Conservation (phyloP, 1,140 invertebrate genomes). For the Euwallacea similis region DNA sequence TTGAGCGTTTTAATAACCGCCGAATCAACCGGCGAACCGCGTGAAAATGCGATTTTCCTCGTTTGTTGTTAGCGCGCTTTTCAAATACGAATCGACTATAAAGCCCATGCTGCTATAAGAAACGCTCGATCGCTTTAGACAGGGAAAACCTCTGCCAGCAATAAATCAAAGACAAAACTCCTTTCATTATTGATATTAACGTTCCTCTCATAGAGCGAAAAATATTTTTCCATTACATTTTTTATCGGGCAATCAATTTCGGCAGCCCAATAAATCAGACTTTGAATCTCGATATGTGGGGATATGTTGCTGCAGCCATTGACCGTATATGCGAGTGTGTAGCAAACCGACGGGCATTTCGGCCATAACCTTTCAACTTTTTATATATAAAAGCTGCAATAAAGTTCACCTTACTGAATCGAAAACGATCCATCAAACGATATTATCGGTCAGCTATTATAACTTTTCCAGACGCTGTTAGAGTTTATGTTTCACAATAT, state of each 20-base stretch:
- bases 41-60: no score
- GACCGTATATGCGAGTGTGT: neutral
- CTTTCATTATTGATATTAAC: conserved; percentile 37
- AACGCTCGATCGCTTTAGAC: no score
- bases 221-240: conserved; percentile 35
- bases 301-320: neutral
- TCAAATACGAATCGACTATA: no score
- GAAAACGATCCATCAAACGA: conserved; percentile 49
- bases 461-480: neutral
- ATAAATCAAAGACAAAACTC: conserved; percentile 28
- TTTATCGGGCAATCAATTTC: conserved; percentile 40
- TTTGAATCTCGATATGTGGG: conserved; percentile 45
- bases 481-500: no score
- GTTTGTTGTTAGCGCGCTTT: no score
- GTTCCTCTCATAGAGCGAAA: conserved; percentile 32
- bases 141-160: no score
- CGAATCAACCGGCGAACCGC: no score
- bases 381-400: conserved; percentile 48
- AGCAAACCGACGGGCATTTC: conserved; percentile 30
- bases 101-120: no score
- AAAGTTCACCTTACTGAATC: conserved; percentile 52
- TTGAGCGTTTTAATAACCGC: no score
- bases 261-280: conserved; percentile 37
- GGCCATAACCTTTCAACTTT: conserved; percentile 49
- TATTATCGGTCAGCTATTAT: conserved; percentile 42